A percentile compares a stretch with the other conserved stretches of the same genome.
Conservation (phyloP, 2,888 invertebrate species). For the Ophraella communa region DNA sequence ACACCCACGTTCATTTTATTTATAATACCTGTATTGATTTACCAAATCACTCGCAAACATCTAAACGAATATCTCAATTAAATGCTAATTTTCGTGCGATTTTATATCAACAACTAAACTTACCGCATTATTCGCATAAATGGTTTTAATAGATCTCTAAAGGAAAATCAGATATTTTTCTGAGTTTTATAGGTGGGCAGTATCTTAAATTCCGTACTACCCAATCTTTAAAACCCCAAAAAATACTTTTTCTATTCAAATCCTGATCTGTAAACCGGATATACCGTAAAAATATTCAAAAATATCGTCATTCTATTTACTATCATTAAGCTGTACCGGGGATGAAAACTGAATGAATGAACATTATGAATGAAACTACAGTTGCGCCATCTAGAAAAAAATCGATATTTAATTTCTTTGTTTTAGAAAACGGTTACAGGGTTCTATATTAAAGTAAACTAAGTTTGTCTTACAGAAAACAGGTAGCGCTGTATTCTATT, state of each 20-base stretch:
- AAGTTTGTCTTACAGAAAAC: neutral
- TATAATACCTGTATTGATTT: constrained; percentile 6
- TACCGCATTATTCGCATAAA: neutral
- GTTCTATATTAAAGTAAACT: neutral
- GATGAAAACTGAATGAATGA: constrained; percentile 18
- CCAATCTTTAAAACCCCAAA: constrained; percentile 41
- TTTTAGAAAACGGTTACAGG: neutral
- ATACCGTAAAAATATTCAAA: neutral
- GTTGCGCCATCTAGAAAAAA: constrained; percentile 14
- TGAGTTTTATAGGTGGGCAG: constrained; percentile 42
- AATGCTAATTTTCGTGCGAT: neutral
- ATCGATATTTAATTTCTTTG: neutral
- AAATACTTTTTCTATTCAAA: constrained; percentile 15
- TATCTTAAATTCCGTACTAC: constrained; percentile 31
- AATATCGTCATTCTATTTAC: constrained; percentile 1
- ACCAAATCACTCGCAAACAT: neutral
- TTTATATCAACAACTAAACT: neutral
- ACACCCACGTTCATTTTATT: constrained; percentile 2
- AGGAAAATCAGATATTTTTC: constrained; percentile 26
- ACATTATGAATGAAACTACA: constrained; percentile 18
- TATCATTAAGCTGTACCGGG: constrained; percentile 7
- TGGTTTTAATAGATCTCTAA: neutral
- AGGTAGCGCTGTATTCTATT: neutral
- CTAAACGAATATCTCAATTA: neutral
- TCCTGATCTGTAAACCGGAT: neutral